Conservation (phyloP, 2,888 invertebrate species). For the Lycia hirtaria region DNA sequence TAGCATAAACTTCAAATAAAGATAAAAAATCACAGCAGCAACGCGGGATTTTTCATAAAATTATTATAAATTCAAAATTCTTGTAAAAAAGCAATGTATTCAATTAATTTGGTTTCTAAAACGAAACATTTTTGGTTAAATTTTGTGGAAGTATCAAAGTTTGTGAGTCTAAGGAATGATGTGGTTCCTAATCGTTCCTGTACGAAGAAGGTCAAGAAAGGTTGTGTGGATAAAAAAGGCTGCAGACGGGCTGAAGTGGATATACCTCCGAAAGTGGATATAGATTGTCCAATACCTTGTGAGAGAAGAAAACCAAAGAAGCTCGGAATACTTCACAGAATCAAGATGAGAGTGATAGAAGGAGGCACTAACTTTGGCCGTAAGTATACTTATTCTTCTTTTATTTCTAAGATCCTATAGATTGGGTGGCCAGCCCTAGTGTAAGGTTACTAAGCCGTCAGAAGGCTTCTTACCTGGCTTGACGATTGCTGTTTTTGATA, state of each 20-base stretch:
- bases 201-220: too few species aligned
- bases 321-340: slow-evolving; percentile 67
- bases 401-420: too few species aligned
- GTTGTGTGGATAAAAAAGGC: slow-evolving; percentile 39
- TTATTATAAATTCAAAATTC: slow-evolving; percentile 38
- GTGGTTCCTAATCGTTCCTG: slow-evolving; percentile 47
- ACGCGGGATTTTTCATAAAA: slow-evolving; percentile 43
- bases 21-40: slow-evolving; percentile 52
- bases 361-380: slow-evolving; percentile 80
- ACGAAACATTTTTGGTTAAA: slow-evolving; percentile 49
- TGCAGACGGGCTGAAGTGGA: slow-evolving; percentile 69
- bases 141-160: slow-evolving; percentile 40
- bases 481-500: too few species aligned
- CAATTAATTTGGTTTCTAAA: slow-evolving; percentile 42
- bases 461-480: too few species aligned
- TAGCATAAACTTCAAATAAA: slow-evolving; percentile 37
- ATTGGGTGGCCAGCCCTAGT: too few species aligned
- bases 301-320: slow-evolving; percentile 59
- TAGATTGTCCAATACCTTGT: slow-evolving; percentile 60
- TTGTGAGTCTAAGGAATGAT: slow-evolving; percentile 33
- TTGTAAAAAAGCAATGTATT: slow-evolving; percentile 41
- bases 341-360: slow-evolving; percentile 70
- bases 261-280: slow-evolving; percentile 59
- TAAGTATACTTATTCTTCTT: too few species aligned
- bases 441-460: too few species aligned